Base-by-base conservation (phyloP, 1,140 invertebrate genomes). In the Penaeus indicus region DNA sequence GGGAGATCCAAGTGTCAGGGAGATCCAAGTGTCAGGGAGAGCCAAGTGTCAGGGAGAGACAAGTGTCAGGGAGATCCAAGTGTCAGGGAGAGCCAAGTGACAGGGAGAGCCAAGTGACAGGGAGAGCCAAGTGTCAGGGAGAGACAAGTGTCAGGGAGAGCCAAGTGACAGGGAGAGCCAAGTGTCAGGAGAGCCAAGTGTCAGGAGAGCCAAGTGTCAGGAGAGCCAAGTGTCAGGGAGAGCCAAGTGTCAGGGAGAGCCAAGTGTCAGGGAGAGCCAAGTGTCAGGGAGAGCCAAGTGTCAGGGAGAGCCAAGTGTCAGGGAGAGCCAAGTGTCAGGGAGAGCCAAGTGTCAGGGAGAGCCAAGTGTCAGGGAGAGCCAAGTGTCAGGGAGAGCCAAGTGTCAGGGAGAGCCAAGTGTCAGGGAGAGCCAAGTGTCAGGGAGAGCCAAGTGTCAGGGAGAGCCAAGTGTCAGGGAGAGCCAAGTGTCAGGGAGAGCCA, bases 11-110 rank as follows among this genome's bases (percentile, higher is more conserved):
- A 16, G 21, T 64, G 16, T 63, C n/a, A n/a, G n/a, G n/a, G n/a
- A n/a, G n/a, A n/a, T n/a, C n/a, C n/a, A n/a, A n/a, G n/a, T 85
- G 69, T 25, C 25, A 88, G 63, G 13, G 54, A 64, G n/a, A 27
- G 4, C 25, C 19, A 84, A 16, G 21, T 64, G 16, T 63, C n/a
- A n/a, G n/a, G n/a, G n/a, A n/a, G n/a, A n/a, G n/a, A n/a, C n/a
- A n/a, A n/a, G n/a, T 85, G 69, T 25, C 25, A 88, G 63, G 13
- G 54, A 64, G n/a, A 27, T 32, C 25, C 19, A 84, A 16, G 21
- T 85, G 69, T 25, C 25, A 88, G 63, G 13, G 54, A 64, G n/a
- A 27, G 4, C 25, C 19, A 84, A 16, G 21, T 64, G 16, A 7
- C 25, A 88, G 63, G 13, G 54, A 64, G n/a, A 27, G 4, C 25